These are phyloP conservation scores for Theonella swinhoei DNA, from an alignment of 37 sponge, comb jelly and placozoan species.

Conservation along the genomic window DNA sequence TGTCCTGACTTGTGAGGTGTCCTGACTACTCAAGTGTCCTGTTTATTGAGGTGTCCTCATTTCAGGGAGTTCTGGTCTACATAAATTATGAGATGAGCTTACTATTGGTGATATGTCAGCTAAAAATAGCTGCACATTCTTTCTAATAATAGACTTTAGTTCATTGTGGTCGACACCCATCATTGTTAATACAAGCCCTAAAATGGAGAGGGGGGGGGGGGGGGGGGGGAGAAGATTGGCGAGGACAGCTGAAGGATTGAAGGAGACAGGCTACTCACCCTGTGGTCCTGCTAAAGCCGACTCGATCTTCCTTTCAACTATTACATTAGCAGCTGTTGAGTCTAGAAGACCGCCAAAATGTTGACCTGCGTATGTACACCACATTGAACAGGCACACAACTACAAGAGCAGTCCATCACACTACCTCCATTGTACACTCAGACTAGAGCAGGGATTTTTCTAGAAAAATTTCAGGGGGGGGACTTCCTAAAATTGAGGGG, in stretches of 20 bases:
- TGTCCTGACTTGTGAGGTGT: too few species aligned
- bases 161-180: constrained; percentile 61
- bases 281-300: constrained; percentile 47
- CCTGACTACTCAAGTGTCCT: too few species aligned
- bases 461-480: too few species aligned
- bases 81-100: too few species aligned
- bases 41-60: too few species aligned
- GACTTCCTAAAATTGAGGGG: too few species aligned
- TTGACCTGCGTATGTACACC: constrained; percentile 20
- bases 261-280: constrained; percentile 55
- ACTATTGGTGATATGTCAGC: constrained; percentile 62
- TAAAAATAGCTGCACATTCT: constrained; percentile 28
- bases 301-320: constrained; percentile 58
- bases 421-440: too few species aligned
- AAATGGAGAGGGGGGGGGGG: background rate
- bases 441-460: too few species aligned
- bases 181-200: constrained; percentile 52
- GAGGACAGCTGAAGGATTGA: background rate
- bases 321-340: constrained; percentile 40
- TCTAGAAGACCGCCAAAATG: constrained; percentile 48
- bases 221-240: background rate
- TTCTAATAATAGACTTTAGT: constrained; percentile 31
- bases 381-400: too few species aligned
- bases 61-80: too few species aligned
- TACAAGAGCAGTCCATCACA: too few species aligned